These are phyloP conservation scores for Montipora cactus DNA, from an alignment of 64 coral and sea anemone species.

Conservation along the genomic window DNA sequence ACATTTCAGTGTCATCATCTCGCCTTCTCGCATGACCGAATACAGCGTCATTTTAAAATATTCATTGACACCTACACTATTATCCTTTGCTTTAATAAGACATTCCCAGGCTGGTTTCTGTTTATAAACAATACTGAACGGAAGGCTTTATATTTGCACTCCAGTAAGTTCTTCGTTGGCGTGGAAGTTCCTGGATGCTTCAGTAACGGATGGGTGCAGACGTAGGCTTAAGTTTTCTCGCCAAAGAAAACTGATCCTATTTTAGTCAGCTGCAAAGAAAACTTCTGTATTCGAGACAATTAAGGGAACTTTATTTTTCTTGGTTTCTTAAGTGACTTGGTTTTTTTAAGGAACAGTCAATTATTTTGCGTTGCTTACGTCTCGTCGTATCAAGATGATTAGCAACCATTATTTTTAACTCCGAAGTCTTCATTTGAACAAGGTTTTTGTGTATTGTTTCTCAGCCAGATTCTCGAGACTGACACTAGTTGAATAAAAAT, in stretches of 20 bases:
- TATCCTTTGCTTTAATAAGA: not conserved
- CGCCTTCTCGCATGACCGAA: slow-evolving; percentile 35
- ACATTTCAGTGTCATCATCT: slow-evolving; percentile 18
- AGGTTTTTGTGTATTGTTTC: not conserved
- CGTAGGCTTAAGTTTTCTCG: too few species aligned
- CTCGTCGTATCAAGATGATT: not conserved
- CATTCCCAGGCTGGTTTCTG: not conserved
- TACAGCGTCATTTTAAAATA: slow-evolving; percentile 31
- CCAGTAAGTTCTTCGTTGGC: not conserved
- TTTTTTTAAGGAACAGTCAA: not conserved
- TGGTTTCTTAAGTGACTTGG: not conserved
- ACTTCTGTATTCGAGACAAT: slow-evolving; percentile 2
- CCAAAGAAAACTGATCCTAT: slow-evolving; percentile 1
- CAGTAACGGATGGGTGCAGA: too few species aligned
- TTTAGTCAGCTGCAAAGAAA: slow-evolving; percentile 32
- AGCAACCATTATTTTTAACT: not conserved
- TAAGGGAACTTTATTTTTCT: not conserved
- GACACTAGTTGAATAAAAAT: slow-evolving; percentile 38
- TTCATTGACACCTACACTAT: not conserved
- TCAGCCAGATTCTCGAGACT: slow-evolving; percentile 15
- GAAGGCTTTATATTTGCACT: not conserved
- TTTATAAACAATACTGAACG: slow-evolving; percentile 9
- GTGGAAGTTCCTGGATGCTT: too few species aligned
- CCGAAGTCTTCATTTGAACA: not conserved
- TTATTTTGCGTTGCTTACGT: not conserved